Percentiles rank a stretch among this genome's conserved stretches.
These are phyloP conservation scores for Prinia subflava DNA, from an alignment of 2,113 vertebrate species.

Conservation along the genomic window DNA sequence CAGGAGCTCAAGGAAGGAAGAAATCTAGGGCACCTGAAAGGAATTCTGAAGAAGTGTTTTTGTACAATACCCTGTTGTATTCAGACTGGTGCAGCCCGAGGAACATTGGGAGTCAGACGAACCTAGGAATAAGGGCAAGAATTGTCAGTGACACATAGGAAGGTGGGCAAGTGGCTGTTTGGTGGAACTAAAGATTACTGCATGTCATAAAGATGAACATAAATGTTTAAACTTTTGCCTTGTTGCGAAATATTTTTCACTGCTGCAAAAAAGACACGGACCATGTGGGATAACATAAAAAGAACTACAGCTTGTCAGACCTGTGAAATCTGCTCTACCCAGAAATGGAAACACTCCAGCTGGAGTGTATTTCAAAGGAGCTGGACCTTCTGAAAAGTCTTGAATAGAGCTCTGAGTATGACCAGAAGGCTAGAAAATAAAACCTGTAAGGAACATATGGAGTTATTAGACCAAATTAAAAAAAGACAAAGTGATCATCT, in stretches of 20 bases:
- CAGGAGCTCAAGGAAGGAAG: neutral
- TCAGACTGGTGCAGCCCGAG: neutral
- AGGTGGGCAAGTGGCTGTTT: neutral
- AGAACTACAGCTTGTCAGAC: neutral
- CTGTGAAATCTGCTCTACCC: neutral
- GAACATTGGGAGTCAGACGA: rapidly evolving
- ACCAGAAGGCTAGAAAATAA: neutral
- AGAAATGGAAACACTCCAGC: neutral
- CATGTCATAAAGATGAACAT: neutral
- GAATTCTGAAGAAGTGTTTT: neutral
- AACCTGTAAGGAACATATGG: neutral
- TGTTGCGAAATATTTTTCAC: neutral
- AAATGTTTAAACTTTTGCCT: neutral
- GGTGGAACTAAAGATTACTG: neutral
- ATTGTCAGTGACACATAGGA: neutral
- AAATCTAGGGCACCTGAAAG: neutral
- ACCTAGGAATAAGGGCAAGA: neutral
- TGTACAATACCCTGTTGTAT: neutral
- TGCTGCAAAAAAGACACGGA: neutral
- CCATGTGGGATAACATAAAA: neutral
- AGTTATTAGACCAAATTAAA: neutral
- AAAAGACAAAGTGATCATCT: neutral
- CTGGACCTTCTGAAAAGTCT: neutral
- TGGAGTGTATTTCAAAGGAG: neutral
- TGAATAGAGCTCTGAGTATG: neutral